These are phyloP conservation scores for Ahaetulla prasina DNA, from an alignment of 2,113 vertebrate genomes.

Conservation along the genomic window DNA sequence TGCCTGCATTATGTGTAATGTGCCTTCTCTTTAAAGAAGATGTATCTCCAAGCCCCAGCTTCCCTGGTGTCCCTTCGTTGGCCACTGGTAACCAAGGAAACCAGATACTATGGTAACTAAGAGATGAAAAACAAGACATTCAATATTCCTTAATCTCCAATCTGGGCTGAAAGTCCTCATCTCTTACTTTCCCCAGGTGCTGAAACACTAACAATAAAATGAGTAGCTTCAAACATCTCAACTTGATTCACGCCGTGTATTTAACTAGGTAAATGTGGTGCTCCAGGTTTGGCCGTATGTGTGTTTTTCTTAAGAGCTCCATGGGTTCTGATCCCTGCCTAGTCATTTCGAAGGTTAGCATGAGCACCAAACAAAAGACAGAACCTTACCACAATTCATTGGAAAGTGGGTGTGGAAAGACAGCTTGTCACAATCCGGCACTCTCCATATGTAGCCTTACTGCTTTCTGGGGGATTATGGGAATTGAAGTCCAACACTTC, in stretches of 20 bases:
- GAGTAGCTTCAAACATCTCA: background rate
- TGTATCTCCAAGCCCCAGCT: conserved; percentile 54
- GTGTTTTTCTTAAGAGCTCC: background rate
- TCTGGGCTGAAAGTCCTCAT: conserved; percentile 36
- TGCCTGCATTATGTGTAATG: conserved; percentile 8
- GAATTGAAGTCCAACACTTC: background rate
- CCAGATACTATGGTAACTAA: conserved; percentile 73
- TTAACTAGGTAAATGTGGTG: conserved; percentile 20
- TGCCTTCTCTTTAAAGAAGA: conserved; percentile 39
- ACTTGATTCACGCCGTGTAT: conserved; percentile 19
- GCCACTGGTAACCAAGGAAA: conserved; percentile 76
- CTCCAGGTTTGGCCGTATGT: background rate
- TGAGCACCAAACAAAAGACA: background rate
- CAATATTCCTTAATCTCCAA: conserved; percentile 42
- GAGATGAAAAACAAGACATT: conserved; percentile 50
- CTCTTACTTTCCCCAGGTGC: conserved; percentile 36
- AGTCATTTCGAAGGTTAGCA: conserved; percentile 1
- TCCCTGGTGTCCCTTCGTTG: conserved; percentile 65
- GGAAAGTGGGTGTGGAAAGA: background rate
- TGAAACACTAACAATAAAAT: conserved; percentile 42
- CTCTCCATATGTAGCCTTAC: background rate
- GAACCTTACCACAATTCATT: background rate
- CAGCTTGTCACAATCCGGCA: background rate
- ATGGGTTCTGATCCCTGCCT: conserved; percentile 21
- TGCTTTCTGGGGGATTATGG: background rate